Evolutionary conservation across 2,888 invertebrate genomes (phyloP), one percentile per base, ranked within the genome.

Genomic region (Pachymerium ferrugineum): DNA sequence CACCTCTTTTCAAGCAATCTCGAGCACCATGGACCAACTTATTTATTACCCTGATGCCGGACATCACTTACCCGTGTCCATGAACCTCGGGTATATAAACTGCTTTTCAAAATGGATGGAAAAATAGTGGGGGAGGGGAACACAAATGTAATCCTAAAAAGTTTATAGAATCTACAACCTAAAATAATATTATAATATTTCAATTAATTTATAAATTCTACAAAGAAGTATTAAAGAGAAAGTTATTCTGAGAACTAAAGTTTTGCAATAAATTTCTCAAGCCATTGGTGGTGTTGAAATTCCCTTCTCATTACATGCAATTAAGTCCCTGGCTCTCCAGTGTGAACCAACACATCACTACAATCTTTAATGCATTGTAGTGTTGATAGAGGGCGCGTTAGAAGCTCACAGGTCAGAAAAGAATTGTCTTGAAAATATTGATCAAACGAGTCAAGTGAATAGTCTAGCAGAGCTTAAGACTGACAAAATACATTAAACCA

Each of bases 351-450:
- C 62, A 28, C 14, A 62, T 22, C 62, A 25, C 28, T 62, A 62
- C 62, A 28, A 25, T 22, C 62, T 62, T 62, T 62, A 62, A 62
- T 62, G 62, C 28, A 62, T 62, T 62, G 62, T 25, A 62, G 62
- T 62, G 62, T 62, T 62, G 62, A 62, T 62, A 62, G 62, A 62
- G 62, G 62, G 25, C 62, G 28, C 62, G 25, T 25, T 25, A 28
- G 62, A 62, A 62, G 28, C 62, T 62, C 62, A 62, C 25, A 62
- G 62, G 62, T 62, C 62, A 62, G 62, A 12, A 62, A 62, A 62
- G 62, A 62, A 62, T 62, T 62, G 62, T 62, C 62, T 62, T 62
- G 62, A 62, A 62, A 62, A 62, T 62, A 62, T 62, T 62, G 62
- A 62, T 62, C 25, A 62, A 62, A 25, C 25, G 3, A 5, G n/a